Percentiles rank a stretch among this genome's conserved stretches.
phyloP scores from a whole-genome alignment of 2,888 invertebrate genomes.

The Drosophila ezoana region DNA sequence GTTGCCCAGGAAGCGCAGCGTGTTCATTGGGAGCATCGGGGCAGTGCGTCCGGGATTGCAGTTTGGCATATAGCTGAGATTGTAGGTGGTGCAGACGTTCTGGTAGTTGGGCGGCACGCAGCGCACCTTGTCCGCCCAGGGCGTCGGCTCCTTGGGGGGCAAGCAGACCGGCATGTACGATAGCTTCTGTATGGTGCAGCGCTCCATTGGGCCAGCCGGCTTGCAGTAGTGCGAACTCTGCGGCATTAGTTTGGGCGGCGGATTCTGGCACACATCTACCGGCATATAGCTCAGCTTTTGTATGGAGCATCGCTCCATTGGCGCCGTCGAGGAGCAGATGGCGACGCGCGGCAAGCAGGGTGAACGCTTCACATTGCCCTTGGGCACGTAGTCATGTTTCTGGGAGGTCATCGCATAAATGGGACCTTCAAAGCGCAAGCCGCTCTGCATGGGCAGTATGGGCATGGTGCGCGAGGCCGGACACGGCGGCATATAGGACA shows the following conservation, averaged over 20 bases:
- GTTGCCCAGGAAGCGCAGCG: slow-evolving; percentile 75
- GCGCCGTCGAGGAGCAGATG: slow-evolving; percentile 74
- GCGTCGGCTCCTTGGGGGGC: slow-evolving; percentile 82
- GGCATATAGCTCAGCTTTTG: slow-evolving; percentile 83
- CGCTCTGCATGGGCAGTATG: slow-evolving; percentile 80
- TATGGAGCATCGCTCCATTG: slow-evolving; percentile 82
- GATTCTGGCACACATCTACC: slow-evolving; percentile 79
- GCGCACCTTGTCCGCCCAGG: slow-evolving; percentile 82
- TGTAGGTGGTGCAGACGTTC: slow-evolving; percentile 83
- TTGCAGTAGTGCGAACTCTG: slow-evolving; percentile 69
- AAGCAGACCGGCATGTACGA: slow-evolving; percentile 86
- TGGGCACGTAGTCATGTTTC: slow-evolving; percentile 90
- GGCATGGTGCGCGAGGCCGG: slow-evolving; percentile 69
- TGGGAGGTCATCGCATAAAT: slow-evolving; percentile 90
- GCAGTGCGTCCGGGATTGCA: slow-evolving; percentile 71
- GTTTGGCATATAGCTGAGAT: slow-evolving; percentile 84
- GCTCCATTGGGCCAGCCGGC: slow-evolving; percentile 79
- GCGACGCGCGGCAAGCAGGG: slow-evolving; percentile 69
- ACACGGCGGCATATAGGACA: slow-evolving; percentile 83
- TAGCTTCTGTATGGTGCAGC: slow-evolving; percentile 86
- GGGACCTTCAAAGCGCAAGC: slow-evolving; percentile 85
- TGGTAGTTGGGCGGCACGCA: slow-evolving; percentile 80
- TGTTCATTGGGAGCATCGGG: slow-evolving; percentile 68
- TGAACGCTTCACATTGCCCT: slow-evolving; percentile 85
- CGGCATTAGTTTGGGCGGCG: slow-evolving; percentile 79